Base-by-base conservation (phyloP, 2,888 invertebrate species). In the Galerucella nymphaeae region DNA sequence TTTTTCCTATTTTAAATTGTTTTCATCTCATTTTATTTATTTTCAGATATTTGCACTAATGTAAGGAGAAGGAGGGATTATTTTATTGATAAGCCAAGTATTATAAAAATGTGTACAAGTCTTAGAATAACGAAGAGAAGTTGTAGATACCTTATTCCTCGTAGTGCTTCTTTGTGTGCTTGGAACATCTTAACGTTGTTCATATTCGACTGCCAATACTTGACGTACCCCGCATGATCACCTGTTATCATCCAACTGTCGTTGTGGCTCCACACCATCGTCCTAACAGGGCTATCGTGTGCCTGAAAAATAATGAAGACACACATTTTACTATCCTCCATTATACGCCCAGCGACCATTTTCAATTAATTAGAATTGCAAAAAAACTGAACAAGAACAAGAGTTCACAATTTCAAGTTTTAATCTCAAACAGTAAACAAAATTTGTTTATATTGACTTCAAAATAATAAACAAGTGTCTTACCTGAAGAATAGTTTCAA, bases 181-280 rank as follows among this genome's bases (percentile, higher is more conserved):
- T 99, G 99, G 90, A 97, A 99, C 98, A 99, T 99, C 91, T 99
- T 99, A 72, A 99, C 99, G 89, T 99, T 99, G 90, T 99, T 99
- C 99, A 99, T 99, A 88, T 99, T 99, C 82, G 98, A 97, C 90
- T 99, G 99, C 99, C 99, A 99, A 89, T 99, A 99, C 86, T 99
- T 99, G 78, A 99, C 97, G 87, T 96, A 99, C 74, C 99, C 99
- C 66, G 95, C 94, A 86, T 99, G 98, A 88, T 99, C 99, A 23
- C 97, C 99, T 0, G 99, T 99, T 75, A 99, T 96, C 97, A 99
- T 98, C 99, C 99, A 99, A 82, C 95, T 95, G 88, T 99, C 99
- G 83, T 97, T 98, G 88, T 98, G 97, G 68, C 98, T 98, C 99
- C 99, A 99, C 62, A 97, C 95, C 98, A 99, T 98, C 70, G 98